Evolutionary conservation across 2,797 vertebrate genomes (phyloP), one percentile per base, ranked within the genome.

Genomic region (Zonotrichia albicollis): DNA sequence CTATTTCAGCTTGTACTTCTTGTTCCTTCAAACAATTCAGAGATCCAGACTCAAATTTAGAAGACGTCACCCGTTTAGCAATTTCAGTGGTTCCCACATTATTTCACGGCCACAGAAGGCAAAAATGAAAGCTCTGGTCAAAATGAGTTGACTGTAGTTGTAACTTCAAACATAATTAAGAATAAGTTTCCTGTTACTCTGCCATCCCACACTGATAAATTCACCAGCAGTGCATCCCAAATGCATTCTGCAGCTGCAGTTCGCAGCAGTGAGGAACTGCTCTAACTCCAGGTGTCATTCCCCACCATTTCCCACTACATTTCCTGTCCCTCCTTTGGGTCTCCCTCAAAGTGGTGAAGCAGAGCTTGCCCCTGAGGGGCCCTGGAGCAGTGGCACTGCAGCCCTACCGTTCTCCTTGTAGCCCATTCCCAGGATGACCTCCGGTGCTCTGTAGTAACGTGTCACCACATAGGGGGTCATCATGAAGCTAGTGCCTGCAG

Each of bases 391-490:
- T 14, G 58, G 53, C 82, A 79, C 77, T 48, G 67, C 89, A 83
- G 93, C 90, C 98, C 98, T 98, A 99, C 99, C 99, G 22, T 99
- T 99, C 96, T 99, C 99, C 97, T 99, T 99, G 98, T 99, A 99
- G 95, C 99, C 99, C 99, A 99, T 99, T 74, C 99, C 99, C 96
- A 99, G 98, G 96, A 99, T 99, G 96, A 99, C 99, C 94, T 99
- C 99, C 0, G 99, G 99, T 32, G 99, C 99, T 98, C 99, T 98
- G 98, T 99, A 99, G 98, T 99, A 99, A 82, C 99, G 98, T 3
- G 99, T 99, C 98, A 99, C 99, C 97, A 99, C 99, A 7, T 99
- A 99, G 0, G 99, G 99, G 43, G 99, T 99, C 99, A 99, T 99
- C 99, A 99, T 99, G 98, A 99, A 99, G 97, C 99, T 99, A n/a